phyloP scores from a whole-genome alignment of 2,888 invertebrate species.

The Ectemnius cavifrons region DNA sequence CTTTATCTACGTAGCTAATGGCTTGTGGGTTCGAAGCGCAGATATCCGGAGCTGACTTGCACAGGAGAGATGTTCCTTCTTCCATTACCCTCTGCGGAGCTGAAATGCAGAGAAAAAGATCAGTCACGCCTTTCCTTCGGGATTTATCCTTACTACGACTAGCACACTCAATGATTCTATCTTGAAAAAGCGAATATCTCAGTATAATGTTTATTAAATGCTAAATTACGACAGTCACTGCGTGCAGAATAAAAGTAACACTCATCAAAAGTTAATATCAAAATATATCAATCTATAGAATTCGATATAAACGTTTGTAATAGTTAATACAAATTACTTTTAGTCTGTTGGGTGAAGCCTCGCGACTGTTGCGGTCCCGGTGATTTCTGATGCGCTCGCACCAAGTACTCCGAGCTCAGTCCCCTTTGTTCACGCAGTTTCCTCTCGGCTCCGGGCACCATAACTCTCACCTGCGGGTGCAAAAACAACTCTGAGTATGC shows the following conservation, averaged over 20 bases:
- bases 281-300: no score
- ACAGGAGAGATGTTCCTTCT: conserved; percentile 74
- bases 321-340: conserved; percentile 55
- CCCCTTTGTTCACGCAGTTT: conserved; percentile 81
- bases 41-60: conserved; percentile 76
- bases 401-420: conserved; percentile 79
- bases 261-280: no score
- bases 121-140: no score
- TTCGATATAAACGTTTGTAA: no score
- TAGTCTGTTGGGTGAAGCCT: conserved; percentile 70
- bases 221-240: no score
- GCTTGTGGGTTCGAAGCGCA: conserved; percentile 76
- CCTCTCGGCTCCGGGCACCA: conserved; percentile 82
- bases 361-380: conserved; percentile 71
- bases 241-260: no score
- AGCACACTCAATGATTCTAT: no score
- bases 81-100: conserved; percentile 71
- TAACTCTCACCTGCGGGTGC: conserved; percentile 79
- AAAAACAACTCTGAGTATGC: conserved; percentile 10
- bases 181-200: no score
- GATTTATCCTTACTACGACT: no score
- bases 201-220: no score
- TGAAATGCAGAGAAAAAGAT: conserved; percentile 32
- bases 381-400: conserved; percentile 75
- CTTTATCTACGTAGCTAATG: conserved; percentile 76